phyloP scores from a whole-genome alignment of 1,140 invertebrate species.

The Maconellicoccus hirsutus region DNA sequence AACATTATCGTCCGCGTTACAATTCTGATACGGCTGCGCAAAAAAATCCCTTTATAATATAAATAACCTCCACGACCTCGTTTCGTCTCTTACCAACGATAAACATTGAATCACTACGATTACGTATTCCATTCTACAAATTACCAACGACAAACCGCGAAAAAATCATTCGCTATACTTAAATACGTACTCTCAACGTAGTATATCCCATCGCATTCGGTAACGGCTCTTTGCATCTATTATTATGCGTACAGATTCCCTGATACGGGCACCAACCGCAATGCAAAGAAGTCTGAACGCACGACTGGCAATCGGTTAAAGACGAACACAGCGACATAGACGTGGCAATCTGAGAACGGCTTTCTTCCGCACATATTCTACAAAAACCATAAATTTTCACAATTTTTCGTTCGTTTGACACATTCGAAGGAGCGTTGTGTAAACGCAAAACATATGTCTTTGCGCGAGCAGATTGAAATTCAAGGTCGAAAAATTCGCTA shows the following conservation, averaged over 20 bases:
- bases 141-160: background rate
- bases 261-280: constrained; percentile 60
- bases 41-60: background rate
- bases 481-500: no score
- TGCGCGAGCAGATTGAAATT: background rate
- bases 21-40: background rate
- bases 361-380: constrained; percentile 41
- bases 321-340: constrained; percentile 41
- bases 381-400: background rate
- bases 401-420: background rate
- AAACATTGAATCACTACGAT: background rate
- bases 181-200: constrained; percentile 27
- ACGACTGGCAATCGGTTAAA: constrained; percentile 56
- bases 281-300: constrained; percentile 57
- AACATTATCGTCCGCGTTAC: constrained; percentile 39
- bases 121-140: background rate
- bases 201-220: constrained; percentile 26
- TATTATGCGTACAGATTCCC: constrained; percentile 29
- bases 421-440: background rate
- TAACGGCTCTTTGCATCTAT: constrained; percentile 30
- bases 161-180: background rate
- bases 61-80: background rate
- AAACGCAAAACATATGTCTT: constrained; percentile 14
- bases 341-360: constrained; percentile 37
- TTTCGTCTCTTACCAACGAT: background rate